Evolutionary conservation across 1,140 invertebrate genomes (phyloP).

Genomic region (Cydia splendana): DNA sequence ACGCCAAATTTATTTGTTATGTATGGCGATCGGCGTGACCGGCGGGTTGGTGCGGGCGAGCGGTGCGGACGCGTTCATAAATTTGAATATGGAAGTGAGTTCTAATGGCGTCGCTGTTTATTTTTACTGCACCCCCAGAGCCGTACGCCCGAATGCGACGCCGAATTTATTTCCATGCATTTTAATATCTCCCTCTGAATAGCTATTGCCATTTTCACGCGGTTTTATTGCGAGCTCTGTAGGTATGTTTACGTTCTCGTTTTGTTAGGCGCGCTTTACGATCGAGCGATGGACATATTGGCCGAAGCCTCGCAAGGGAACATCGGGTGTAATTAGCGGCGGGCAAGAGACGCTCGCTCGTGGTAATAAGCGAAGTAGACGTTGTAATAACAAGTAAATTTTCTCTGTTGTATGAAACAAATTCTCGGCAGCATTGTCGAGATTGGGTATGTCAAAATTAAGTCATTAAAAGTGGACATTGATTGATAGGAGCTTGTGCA

Average conservation of each 20-base stretch:
- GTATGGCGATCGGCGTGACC: conserved; percentile 52
- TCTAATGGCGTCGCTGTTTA: conserved; percentile 79
- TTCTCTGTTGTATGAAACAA: conserved; percentile 57
- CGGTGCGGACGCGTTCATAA: conserved; percentile 73
- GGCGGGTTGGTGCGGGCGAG: conserved; percentile 39
- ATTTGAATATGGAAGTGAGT: conserved; percentile 80
- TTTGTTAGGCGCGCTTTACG: conserved; percentile 63
- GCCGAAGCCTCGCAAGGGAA: conserved; percentile 63
- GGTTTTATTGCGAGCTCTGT: conserved; percentile 72
- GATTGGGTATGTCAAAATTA: conserved; percentile 65
- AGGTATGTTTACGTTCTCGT: conserved; percentile 55
- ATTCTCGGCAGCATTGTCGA: conserved; percentile 49
- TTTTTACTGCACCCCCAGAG: conserved; percentile 79
- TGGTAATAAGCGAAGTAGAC: conserved; percentile 48
- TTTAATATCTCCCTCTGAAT: conserved; percentile 79
- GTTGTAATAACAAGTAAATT: conserved; percentile 51
- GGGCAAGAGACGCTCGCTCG: conserved; percentile 47
- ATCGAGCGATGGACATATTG: conserved; percentile 63
- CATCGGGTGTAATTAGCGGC: conserved; percentile 59
- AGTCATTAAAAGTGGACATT: conserved; percentile 71
- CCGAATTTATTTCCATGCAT: conserved; percentile 80
- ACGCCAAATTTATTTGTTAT: conserved; percentile 70
- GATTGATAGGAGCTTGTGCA: conserved; percentile 64
- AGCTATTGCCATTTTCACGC: conserved; percentile 77
- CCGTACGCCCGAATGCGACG: conserved; percentile 76